A percentile compares a stretch with the other conserved stretches of the same genome.
phyloP scores from a whole-genome alignment of 2,888 invertebrate species.

The Eristalinus sepulchralis region DNA sequence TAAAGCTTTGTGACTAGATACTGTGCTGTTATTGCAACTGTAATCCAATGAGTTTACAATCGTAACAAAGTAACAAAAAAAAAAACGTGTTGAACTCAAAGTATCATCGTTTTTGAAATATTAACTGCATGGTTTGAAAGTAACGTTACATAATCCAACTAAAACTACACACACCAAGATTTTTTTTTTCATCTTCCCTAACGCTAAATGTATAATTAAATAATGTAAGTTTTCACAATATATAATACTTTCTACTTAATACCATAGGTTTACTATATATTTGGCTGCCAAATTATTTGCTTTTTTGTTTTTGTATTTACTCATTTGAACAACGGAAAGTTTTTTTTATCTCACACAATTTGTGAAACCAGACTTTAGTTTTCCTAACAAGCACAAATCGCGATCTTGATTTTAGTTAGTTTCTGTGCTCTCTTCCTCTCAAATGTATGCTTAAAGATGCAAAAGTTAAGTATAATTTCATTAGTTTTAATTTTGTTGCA shows the following conservation, averaged over 20 bases:
- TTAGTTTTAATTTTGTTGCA: neutral
- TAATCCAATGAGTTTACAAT: neutral
- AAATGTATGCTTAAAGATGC: neutral
- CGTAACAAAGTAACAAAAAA: neutral
- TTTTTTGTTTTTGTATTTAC: slow-evolving; percentile 29
- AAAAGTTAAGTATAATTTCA: neutral
- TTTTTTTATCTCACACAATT: slow-evolving; percentile 38
- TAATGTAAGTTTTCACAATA: slow-evolving; percentile 62
- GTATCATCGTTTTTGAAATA: neutral
- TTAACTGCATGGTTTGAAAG: neutral
- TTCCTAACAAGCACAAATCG: slow-evolving; percentile 24
- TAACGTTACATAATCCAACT: slow-evolving; percentile 21
- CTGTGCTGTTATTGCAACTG: slow-evolving; percentile 61
- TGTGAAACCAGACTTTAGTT: slow-evolving; percentile 65
- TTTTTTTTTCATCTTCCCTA: slow-evolving; percentile 12
- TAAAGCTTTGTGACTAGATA: slow-evolving; percentile 68
- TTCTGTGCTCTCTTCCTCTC: neutral
- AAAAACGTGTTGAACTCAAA: neutral
- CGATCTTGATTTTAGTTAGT: slow-evolving; percentile 6
- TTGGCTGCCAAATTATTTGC: slow-evolving; percentile 63
- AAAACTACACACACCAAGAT: slow-evolving; percentile 57
- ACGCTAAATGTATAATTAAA: slow-evolving; percentile 51
- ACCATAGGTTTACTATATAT: slow-evolving; percentile 66
- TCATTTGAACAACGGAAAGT: slow-evolving; percentile 46
- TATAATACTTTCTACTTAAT: slow-evolving; percentile 71